Percentiles rank a stretch among this genome's conserved stretches.
Conservation (phyloP, 2,113 vertebrate genomes). For the Pogona vitticeps region DNA sequence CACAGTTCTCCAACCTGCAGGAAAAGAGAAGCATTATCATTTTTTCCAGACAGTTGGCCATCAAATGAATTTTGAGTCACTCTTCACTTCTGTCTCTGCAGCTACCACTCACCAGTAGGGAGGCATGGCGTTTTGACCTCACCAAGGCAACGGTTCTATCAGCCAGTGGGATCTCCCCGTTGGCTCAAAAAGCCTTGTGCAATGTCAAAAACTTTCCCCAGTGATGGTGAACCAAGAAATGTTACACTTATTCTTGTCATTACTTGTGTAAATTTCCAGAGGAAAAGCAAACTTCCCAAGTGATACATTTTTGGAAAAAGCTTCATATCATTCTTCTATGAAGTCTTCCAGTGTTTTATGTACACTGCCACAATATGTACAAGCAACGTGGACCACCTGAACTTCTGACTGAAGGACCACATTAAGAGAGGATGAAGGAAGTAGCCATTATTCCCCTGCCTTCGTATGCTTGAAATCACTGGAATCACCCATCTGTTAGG, state of each 20-base stretch:
- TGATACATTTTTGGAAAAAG: not conserved
- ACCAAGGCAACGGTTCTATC: not conserved
- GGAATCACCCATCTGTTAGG: not conserved
- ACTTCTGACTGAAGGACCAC: not conserved
- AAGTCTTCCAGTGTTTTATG: not conserved
- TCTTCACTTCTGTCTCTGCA: not conserved
- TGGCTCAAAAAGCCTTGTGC: not conserved
- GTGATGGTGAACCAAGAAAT: not conserved
- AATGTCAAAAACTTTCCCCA: not conserved
- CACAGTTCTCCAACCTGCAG: conserved; percentile 74
- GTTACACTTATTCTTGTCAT: not conserved
- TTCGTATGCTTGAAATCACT: not conserved
- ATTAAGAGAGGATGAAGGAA: not conserved
- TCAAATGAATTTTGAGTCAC: not conserved
- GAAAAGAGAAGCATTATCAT: conserved; percentile 17
- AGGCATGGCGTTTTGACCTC: not conserved
- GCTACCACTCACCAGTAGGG: not conserved
- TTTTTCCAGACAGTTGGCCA: not conserved
- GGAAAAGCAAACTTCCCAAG: not conserved
- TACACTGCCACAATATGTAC: not conserved
- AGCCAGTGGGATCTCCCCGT: not conserved
- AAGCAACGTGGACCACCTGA: not conserved
- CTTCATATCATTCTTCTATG: not conserved
- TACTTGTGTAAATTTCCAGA: not conserved
- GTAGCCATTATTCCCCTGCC: not conserved